phyloP scores from a whole-genome alignment of 1,140 invertebrate species.

The Pogonognathellus flavescens region DNA sequence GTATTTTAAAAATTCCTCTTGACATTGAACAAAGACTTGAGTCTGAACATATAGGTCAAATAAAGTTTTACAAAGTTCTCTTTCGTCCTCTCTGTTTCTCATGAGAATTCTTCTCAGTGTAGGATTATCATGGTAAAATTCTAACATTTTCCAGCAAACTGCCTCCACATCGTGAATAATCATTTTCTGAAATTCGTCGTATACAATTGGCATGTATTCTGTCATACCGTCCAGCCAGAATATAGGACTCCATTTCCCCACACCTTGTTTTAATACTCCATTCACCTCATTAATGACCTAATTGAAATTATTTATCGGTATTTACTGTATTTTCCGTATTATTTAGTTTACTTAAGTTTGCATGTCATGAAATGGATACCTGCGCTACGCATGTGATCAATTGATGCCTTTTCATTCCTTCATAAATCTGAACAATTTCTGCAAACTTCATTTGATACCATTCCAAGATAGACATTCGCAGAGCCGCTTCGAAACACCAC shows the following conservation, averaged over 20 bases:
- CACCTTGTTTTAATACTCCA: constrained; percentile 30
- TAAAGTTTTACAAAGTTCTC: constrained; percentile 48
- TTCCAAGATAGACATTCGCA: constrained; percentile 60
- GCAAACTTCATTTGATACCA: constrained; percentile 61
- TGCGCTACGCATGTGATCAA: not conserved
- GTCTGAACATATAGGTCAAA: constrained; percentile 62
- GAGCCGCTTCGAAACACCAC: constrained; percentile 29
- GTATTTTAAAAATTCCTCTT: constrained; percentile 53
- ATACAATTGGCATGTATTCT: constrained; percentile 61
- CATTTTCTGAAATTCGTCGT: constrained; percentile 66
- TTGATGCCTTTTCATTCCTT: constrained; percentile 1
- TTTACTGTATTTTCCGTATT: too few relatives aligned
- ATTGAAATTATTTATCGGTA: not conserved
- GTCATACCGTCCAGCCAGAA: constrained; percentile 59
- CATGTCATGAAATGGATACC: too few relatives aligned
- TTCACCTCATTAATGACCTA: constrained; percentile 61
- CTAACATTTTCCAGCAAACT: constrained; percentile 45
- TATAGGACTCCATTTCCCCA: constrained; percentile 56
- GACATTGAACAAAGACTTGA: constrained; percentile 56
- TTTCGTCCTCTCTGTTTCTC: constrained; percentile 4
- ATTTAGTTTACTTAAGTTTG: too few relatives aligned
- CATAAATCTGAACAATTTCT: constrained; percentile 29
- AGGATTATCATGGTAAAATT: constrained; percentile 42
- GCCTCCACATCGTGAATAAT: constrained; percentile 63
- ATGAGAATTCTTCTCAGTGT: constrained; percentile 58